Evolutionary conservation across 2,797 vertebrate species (phyloP), one percentile per base, ranked within the genome.

Genomic region (Bovichtus variegatus): DNA sequence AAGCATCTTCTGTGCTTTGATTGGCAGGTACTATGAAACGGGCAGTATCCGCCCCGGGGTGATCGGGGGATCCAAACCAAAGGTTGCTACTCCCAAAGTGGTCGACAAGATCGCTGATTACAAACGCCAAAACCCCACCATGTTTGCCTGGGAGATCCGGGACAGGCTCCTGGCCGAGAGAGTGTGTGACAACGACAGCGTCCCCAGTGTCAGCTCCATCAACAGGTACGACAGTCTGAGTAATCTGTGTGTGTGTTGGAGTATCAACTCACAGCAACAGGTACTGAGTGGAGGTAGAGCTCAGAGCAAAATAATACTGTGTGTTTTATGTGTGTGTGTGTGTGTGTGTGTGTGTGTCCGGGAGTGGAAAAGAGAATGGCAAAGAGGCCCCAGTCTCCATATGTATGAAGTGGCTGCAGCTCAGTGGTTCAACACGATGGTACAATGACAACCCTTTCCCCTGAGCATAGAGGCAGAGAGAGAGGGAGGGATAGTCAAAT

Each of bases 101-200:
- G 98, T 99, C 16, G 98, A 99, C 90, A 99, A 99, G 95, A 99
- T 99, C 3, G 98, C 98, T 11, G 98, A 99, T 88, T 99, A 99
- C 95, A 99, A 99, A 92, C 98, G 98, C 92, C 98, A 99, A 96
- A 99, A 99, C 86, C 98, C 98, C 89, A 99, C 98, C 94, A 99
- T 99, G 98, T 99, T 99, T 96, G 98, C 98, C 95, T 99, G 98
- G 98, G 98, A 99, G 95, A 99, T 99, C 94, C 96, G 98, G 93
- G 98, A 99, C 87, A 93, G 98, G 81, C 97, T 99, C 78, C 95
- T 99, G 55, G 97, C 98, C 0, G 98, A 99, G 91, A 94, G 98
- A 86, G 98, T 99, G 66, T 99, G 98, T 74, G 98, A 99, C 95
- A 99, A 99, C 5, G 98, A 99, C 94, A 99, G 97, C 0, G 98